Evolutionary conservation across 2,797 vertebrate genomes (phyloP), one percentile per base, ranked within the genome.

Genomic region (Scolopax bukidnonensis): DNA sequence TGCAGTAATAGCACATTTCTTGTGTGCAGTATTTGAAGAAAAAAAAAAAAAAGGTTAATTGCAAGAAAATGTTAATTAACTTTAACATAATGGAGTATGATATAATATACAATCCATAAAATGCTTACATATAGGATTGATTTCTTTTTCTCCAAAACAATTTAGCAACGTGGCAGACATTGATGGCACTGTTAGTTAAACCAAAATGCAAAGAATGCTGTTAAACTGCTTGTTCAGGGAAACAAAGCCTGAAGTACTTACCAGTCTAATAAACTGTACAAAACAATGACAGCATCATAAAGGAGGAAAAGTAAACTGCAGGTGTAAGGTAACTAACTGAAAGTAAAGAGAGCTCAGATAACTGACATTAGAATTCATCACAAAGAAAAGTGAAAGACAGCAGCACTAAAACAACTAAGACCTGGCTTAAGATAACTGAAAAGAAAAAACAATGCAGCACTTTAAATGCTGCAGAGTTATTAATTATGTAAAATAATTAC

Each of bases 261-360:
- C 99, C 99, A 99, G 97, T 98, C 98, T 99, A 98, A 99, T 99
- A 99, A 99, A 99, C 99, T 99, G 99, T 94, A 98, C 96, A 98
- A 97, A 98, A 97, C 96, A 98, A 97, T 95, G 97, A 98, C 97
- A 98, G 97, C 96, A 96, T 98, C 97, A 98, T 96, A 98, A 97
- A 98, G 96, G 96, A 98, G 97, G 98, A 98, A 98, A 98, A 97
- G 97, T 94, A 97, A 98, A 98, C 97, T 98, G 97, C 96, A 98
- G 97, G 96, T 94, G 97, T 96, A 98, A 98, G 92, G 96, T 95
- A 97, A 97, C 96, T 98, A 98, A 97, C 93, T 97, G 89, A 96
- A 98, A 97, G 93, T 92, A 96, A 97, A 94, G 95, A 97, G 95
- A 96, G 96, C 95, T 97, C 91, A 96, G 96, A 97, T 96, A 97